Percentiles rank a stretch among this genome's conserved stretches.
These are phyloP conservation scores for Pyxicephalus adspersus DNA, from an alignment of 2,113 vertebrate genomes.

Conservation along the genomic window DNA sequence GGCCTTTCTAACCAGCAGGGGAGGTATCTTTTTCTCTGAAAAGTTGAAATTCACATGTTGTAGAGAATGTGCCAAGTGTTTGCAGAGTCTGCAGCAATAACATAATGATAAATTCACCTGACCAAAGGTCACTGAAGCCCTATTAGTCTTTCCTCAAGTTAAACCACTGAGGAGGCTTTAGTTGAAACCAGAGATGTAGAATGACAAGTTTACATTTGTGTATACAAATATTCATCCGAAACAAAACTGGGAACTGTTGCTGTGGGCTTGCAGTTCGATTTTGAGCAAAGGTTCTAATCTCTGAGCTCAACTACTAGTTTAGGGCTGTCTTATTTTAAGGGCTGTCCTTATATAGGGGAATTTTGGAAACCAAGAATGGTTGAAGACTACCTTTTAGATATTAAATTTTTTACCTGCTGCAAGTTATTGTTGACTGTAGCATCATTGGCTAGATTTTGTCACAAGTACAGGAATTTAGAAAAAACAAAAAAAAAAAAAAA, in stretches of 20 bases:
- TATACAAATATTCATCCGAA: conserved; percentile 11
- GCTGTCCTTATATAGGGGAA: too few relatives aligned
- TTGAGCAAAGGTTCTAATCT: too few relatives aligned
- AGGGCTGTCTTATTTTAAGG: too few relatives aligned
- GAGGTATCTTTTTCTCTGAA: conserved; percentile 39
- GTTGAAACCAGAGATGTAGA: conserved; percentile 31
- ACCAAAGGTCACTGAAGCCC: conserved; percentile 25
- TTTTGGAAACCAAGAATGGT: too few relatives aligned
- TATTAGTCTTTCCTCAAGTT: conserved; percentile 25
- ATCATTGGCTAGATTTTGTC: too few relatives aligned
- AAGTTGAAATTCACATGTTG: conserved; percentile 18
- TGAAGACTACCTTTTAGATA: too few relatives aligned
- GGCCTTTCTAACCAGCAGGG: conserved; percentile 1
- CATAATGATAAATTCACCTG: conserved; percentile 38
- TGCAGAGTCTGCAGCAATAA: background rate
- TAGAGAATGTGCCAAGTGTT: conserved; percentile 7
- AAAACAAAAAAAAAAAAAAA: too few relatives aligned
- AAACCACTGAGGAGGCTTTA: background rate
- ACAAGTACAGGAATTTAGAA: too few relatives aligned
- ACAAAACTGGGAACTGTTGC: background rate
- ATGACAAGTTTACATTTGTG: background rate
- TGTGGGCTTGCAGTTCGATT: background rate
- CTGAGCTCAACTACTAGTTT: too few relatives aligned
- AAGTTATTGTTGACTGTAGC: too few relatives aligned
- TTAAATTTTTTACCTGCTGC: too few relatives aligned